Evolutionary conservation across 2,888 invertebrate species (phyloP).

Genomic region (Melanophora roralis): DNA sequence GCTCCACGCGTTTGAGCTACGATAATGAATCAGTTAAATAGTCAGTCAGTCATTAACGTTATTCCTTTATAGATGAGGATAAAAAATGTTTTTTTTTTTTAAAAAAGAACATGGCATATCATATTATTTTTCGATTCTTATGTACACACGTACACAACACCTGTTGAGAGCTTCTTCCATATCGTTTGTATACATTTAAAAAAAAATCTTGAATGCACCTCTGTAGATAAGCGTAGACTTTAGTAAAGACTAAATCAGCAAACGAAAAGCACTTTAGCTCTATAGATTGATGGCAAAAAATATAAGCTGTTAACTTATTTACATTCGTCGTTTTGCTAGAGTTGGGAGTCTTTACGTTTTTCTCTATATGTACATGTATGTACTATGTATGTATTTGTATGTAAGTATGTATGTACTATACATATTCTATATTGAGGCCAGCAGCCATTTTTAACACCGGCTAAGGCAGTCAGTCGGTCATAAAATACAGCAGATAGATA

Average conservation of each 20-base stretch:
- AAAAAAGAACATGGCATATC: no score
- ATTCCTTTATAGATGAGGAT: no score
- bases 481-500: slow-evolving; percentile 17
- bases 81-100: no score
- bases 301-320: slow-evolving; percentile 29
- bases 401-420: background rate
- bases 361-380: no score
- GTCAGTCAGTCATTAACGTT: no score
- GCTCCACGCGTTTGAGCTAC: no score
- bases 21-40: no score
- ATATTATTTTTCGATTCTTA: no score
- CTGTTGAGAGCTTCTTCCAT: slow-evolving; percentile 1
- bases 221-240: background rate
- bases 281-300: slow-evolving; percentile 8
- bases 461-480: slow-evolving; percentile 23
- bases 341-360: no score
- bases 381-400: background rate
- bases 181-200: background rate
- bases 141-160: background rate
- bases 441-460: slow-evolving; percentile 13
- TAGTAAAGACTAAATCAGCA: background rate
- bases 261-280: background rate
- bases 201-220: background rate
- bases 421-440: slow-evolving; percentile 10
- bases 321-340: no score